Percentiles rank a stretch among this genome's conserved stretches.
Evolutionary conservation across 2,888 invertebrate species (phyloP).

Genomic region (Steinernema scapterisci): DNA sequence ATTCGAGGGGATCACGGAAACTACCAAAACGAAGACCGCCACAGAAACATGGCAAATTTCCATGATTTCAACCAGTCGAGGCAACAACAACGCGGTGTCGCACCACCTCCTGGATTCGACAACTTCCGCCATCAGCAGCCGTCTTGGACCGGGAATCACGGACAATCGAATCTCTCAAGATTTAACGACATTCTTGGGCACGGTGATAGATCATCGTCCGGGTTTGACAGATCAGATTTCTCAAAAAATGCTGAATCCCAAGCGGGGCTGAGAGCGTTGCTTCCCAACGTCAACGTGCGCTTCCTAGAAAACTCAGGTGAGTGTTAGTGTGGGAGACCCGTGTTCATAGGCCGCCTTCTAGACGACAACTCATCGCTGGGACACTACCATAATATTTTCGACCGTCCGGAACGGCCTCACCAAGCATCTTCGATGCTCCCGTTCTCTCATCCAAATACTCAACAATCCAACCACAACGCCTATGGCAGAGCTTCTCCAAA

Average conservation of each 20-base stretch:
- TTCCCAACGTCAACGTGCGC: slow-evolving; percentile 64
- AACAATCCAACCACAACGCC: neutral
- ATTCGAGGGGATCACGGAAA: neutral
- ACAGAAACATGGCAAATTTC: neutral
- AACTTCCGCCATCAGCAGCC: neutral
- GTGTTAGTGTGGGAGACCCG: neutral
- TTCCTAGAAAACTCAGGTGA: slow-evolving; percentile 40
- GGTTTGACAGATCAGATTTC: neutral
- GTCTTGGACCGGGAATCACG: neutral
- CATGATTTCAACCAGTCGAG: neutral
- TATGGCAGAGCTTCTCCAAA: slow-evolving; percentile 10
- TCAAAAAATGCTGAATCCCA: slow-evolving; percentile 45
- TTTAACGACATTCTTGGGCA: neutral
- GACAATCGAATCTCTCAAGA: neutral
- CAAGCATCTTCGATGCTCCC: neutral
- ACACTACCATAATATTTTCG: slow-evolving; percentile 10
- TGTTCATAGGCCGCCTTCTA: neutral
- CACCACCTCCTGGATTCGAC: slow-evolving; percentile 1
- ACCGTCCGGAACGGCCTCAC: neutral
- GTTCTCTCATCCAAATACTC: neutral
- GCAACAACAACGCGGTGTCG: neutral
- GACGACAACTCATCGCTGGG: neutral
- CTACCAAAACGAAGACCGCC: neutral
- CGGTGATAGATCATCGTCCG: neutral
- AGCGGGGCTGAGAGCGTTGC: slow-evolving; percentile 55